Percentiles rank a stretch among this genome's conserved stretches.
Evolutionary conservation across 2,797 vertebrate genomes (phyloP).

Genomic region (Limnodromus scolopaceus): DNA sequence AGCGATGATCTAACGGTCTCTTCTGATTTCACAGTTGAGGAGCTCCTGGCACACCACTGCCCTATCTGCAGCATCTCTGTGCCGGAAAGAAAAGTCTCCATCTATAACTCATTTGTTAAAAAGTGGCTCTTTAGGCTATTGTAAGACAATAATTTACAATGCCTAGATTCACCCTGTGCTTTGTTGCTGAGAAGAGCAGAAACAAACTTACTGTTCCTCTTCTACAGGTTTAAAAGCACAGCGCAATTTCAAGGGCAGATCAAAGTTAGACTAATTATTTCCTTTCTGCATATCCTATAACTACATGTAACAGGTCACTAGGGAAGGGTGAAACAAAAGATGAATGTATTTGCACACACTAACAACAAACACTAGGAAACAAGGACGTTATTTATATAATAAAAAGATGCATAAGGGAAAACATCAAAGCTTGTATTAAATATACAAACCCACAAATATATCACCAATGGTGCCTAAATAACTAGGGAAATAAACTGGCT

Average conservation of each 20-base stretch:
- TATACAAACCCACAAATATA: slow-evolving; percentile 33
- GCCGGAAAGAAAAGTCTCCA: not conserved
- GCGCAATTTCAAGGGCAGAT: slow-evolving; percentile 64
- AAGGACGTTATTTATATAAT: slow-evolving; percentile 63
- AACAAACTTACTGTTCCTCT: slow-evolving; percentile 23
- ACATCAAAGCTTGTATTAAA: slow-evolving; percentile 58
- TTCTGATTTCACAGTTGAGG: not conserved
- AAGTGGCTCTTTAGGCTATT: slow-evolving; percentile 26
- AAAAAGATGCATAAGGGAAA: slow-evolving; percentile 62
- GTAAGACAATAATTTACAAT: not conserved
- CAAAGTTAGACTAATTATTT: slow-evolving; percentile 74
- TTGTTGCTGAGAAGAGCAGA: slow-evolving; percentile 61
- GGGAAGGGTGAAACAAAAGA: slow-evolving; percentile 65
- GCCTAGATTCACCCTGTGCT: not conserved
- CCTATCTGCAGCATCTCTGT: not conserved
- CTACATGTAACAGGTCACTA: slow-evolving; percentile 65
- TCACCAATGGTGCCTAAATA: slow-evolving; percentile 38
- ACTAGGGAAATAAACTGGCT: slow-evolving; percentile 31
- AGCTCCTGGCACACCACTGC: not conserved
- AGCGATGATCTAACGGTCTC: not conserved
- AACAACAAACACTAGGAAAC: slow-evolving; percentile 60
- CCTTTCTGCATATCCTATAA: slow-evolving; percentile 62
- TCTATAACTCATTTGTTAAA: not conserved
- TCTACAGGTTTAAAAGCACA: slow-evolving; percentile 38
- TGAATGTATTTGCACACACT: slow-evolving; percentile 60